Base-by-base conservation (phyloP, 2,113 vertebrate species). In the Misgurnus mizolepis region DNA sequence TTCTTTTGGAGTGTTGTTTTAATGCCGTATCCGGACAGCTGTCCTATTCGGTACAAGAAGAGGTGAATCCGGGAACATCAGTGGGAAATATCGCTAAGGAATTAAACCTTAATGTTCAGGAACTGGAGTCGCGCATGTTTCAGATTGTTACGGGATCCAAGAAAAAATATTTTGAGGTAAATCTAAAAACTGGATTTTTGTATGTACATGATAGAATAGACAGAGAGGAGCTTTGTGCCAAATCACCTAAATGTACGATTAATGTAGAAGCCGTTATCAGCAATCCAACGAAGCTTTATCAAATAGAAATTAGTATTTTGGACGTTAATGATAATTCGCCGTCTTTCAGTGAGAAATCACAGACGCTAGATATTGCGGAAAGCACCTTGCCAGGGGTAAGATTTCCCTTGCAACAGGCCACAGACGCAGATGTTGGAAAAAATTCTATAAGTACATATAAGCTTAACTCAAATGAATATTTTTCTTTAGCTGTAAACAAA, bases 301-400 rank as follows among this genome's bases (percentile, higher is more conserved):
- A 87, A 82, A 84, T 94, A 56, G 93, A 95, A 4, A 78, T 96
- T 0, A 83, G 91, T 2, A 87, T 96, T 83, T 73, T 92, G 85
- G 95, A 97, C 82, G 87, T 92, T 11, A 97, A 96, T 62, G 95
- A 97, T 70, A 94, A 96, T 85, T 78, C 89, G 0, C 95, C 95
- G 0, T 67, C 83, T 6, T 96, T 97, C 83, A 71, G 81, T 7
- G 89, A 84, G 5, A 88, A 85, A 60, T 55, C 88, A 49, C 90
- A 93, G 67, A 70, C 76, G 15, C 17, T 95, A n/a, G 85, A 91
- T n/a, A 91, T 96, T 0, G 80, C 84, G 2, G 95, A 95, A 45
- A 91, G 0, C 3, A 91, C 91, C 0, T 82, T 90, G 1, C 82
- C 89, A 0, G 93, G 91, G 0, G 89, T 89, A 0, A 88, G 75